These are phyloP conservation scores for Heterodera filipjevi DNA, from an alignment of 2,888 invertebrate genomes.

Conservation along the genomic window DNA sequence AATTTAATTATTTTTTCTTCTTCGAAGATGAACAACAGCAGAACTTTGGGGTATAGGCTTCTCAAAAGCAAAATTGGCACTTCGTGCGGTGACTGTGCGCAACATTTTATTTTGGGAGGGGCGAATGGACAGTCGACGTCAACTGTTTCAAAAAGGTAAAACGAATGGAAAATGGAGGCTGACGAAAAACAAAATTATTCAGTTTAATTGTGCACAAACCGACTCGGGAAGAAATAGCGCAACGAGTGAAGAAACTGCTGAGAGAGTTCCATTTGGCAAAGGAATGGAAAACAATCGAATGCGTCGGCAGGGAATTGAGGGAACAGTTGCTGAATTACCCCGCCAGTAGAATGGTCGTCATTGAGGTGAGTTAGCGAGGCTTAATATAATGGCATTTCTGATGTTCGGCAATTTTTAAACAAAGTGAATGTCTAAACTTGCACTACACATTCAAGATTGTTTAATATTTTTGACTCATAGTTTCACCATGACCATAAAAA, in stretches of 20 bases:
- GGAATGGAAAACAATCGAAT: slow-evolving; percentile 41
- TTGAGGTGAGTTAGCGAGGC: too few species aligned
- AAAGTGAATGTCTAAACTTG: too few species aligned
- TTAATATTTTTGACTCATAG: too few species aligned
- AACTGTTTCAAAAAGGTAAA: not conserved
- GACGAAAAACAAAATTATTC: too few species aligned
- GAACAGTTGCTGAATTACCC: slow-evolving; percentile 56
- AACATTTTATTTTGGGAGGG: not conserved
- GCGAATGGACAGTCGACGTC: not conserved
- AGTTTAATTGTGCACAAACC: slow-evolving; percentile 45
- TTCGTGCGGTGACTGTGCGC: not conserved
- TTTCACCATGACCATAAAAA: too few species aligned
- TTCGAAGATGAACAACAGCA: not conserved
- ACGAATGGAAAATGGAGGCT: too few species aligned
- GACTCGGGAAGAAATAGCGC: slow-evolving; percentile 50
- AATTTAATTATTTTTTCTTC: not conserved
- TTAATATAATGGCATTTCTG: too few species aligned
- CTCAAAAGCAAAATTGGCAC: not conserved
- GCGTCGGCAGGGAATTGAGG: slow-evolving; percentile 49
- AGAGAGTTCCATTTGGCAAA: slow-evolving; percentile 47
- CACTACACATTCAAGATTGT: too few species aligned
- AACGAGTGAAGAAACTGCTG: slow-evolving; percentile 48
- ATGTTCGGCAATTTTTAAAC: too few species aligned
- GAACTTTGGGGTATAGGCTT: not conserved
- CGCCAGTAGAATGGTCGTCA: slow-evolving; percentile 52